A percentile compares a stretch with the other conserved stretches of the same genome.
Conservation (phyloP, 2,113 vertebrate genomes). For the Cathartes aura region DNA sequence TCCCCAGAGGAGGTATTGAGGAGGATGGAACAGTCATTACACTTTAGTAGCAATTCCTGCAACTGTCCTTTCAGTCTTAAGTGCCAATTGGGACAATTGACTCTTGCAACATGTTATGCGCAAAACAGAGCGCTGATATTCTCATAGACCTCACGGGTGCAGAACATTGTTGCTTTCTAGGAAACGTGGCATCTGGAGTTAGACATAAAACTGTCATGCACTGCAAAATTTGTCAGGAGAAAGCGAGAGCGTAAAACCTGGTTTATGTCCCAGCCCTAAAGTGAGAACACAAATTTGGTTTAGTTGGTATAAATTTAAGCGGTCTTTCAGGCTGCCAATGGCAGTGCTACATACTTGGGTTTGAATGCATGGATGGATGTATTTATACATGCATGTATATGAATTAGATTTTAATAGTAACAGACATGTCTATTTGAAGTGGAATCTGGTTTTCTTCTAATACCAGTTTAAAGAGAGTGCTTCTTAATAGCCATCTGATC, state of each 20-base stretch:
- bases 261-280: neutral
- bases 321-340: neutral
- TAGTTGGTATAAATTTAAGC: neutral
- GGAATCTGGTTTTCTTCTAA: conserved; percentile 49
- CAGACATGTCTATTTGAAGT: conserved; percentile 39
- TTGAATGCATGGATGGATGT: conserved; percentile 38
- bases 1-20: conserved; percentile 91
- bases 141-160: neutral
- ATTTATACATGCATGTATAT: conserved; percentile 43
- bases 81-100: conserved; percentile 50
- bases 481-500: neutral
- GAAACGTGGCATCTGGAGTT: conserved; percentile 43
- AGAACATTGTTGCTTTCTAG: conserved; percentile 44
- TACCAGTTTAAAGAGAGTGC: neutral
- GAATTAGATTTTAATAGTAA: conserved; percentile 37
- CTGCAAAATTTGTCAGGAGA: conserved; percentile 27
- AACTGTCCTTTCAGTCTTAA: conserved; percentile 50
- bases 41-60: conserved; percentile 78
- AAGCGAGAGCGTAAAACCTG: neutral
- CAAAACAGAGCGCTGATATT: conserved; percentile 16
- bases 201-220: conserved; percentile 17
- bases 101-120: neutral
- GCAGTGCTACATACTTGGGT: neutral
- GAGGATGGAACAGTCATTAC: conserved; percentile 97
- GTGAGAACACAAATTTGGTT: neutral